These are phyloP conservation scores for Spodoptera exigua DNA, from an alignment of 2,888 invertebrate species.

Conservation along the genomic window DNA sequence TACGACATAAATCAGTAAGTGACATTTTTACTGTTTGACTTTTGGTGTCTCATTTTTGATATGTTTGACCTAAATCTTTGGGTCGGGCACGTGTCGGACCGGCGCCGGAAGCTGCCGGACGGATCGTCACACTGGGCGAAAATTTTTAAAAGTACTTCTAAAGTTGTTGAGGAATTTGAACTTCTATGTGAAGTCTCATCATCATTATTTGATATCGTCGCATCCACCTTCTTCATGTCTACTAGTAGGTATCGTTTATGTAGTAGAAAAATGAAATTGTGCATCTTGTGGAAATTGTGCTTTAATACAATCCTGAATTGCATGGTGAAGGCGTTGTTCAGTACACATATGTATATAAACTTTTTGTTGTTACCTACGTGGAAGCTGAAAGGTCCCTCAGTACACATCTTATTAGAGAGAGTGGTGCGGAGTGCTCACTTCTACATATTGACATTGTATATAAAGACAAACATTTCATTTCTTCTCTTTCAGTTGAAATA, in stretches of 20 bases:
- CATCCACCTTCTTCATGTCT: too few relatives aligned
- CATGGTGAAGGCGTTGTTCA: too few relatives aligned
- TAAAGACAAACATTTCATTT: constrained; percentile 13
- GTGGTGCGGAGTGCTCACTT: neutral
- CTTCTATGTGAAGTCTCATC: too few relatives aligned
- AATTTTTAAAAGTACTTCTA: constrained; percentile 8
- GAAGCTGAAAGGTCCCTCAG: neutral
- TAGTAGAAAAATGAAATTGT: too few relatives aligned
- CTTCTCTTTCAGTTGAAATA: constrained; percentile 17
- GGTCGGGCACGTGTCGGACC: constrained; percentile 28
- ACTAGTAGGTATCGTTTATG: too few relatives aligned
- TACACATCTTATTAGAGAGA: constrained; percentile 19
- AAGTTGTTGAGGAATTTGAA: too few relatives aligned
- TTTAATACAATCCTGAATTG: too few relatives aligned
- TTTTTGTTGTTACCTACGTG: too few relatives aligned
- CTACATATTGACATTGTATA: neutral
- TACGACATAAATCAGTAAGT: too few relatives aligned
- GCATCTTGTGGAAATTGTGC: too few relatives aligned
- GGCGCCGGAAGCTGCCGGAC: constrained; percentile 6
- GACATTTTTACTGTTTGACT: neutral
- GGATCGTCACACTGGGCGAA: constrained; percentile 5
- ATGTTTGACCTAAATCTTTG: constrained; percentile 26
- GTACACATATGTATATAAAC: too few relatives aligned
- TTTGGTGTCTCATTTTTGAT: neutral
- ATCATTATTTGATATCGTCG: too few relatives aligned